Evolutionary conservation across 2,888 invertebrate genomes (phyloP).

Genomic region (Steinernema carpocapsae): DNA sequence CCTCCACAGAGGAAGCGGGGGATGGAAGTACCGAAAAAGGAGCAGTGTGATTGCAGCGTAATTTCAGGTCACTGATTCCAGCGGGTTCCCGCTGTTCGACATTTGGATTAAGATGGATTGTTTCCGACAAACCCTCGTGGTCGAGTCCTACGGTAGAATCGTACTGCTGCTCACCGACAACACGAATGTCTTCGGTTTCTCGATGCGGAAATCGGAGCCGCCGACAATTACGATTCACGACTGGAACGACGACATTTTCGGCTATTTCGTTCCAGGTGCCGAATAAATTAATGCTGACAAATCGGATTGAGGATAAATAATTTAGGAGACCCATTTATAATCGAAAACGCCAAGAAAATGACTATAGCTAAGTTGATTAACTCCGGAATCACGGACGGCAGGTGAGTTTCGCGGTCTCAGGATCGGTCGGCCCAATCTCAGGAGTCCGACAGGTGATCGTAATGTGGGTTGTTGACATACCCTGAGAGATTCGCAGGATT

Average conservation of each 20-base stretch:
- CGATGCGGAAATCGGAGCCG: constrained; percentile 15
- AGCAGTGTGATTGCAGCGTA: not conserved
- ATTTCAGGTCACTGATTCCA: constrained; percentile 61
- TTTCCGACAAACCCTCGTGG: constrained; percentile 47
- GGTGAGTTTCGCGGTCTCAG: constrained; percentile 1
- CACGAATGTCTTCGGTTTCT: constrained; percentile 37
- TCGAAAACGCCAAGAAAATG: constrained; percentile 28
- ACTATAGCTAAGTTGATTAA: constrained; percentile 26
- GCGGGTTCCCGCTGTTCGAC: constrained; percentile 62
- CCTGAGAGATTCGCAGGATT: too few relatives aligned
- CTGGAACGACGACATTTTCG: constrained; percentile 23
- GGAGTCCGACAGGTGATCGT: too few relatives aligned
- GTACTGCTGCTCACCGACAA: constrained; percentile 47
- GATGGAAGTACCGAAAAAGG: not conserved
- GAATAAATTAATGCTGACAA: not conserved
- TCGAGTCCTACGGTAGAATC: constrained; percentile 48
- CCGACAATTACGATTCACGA: constrained; percentile 24
- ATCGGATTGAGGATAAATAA: not conserved
- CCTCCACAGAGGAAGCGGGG: not conserved
- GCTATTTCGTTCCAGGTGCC: constrained; percentile 26
- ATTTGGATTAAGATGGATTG: constrained; percentile 62
- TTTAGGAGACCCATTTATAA: constrained; percentile 28
- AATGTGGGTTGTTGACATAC: too few relatives aligned
- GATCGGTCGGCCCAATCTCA: too few relatives aligned
- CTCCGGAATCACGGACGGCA: constrained; percentile 6